Base-by-base conservation (phyloP, 2,888 invertebrate genomes). In the Troides oblongomaculatus region DNA sequence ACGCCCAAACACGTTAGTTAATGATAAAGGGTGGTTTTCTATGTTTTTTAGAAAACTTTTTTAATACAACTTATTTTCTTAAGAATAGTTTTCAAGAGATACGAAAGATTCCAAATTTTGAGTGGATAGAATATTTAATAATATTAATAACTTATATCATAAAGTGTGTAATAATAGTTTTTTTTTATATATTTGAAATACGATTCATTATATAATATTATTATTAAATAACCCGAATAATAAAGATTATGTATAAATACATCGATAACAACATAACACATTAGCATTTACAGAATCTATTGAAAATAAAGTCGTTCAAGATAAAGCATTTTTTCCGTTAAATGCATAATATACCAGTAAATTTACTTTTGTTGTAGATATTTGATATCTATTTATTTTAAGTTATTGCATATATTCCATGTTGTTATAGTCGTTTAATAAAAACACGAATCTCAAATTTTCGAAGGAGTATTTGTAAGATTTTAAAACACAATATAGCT, bases 241-340 rank as follows among this genome's bases (percentile, higher is more conserved):
- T 67, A 78, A 78, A 77, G 75, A 80, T 82, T 79, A 79, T 79
- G 76, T 77, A 72, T 75, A 76, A 74, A 74, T 78, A 74, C 77
- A 73, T 73, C 72, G 76, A 78, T 79, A 79, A 75, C 68, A 65
- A 73, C 73, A 64, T 75, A 84, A 83, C 77, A 76, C 72, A 83
- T 84, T 81, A 39, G 72, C 58, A 74, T 76, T 75, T 78, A 77
- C 77, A 75, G 73, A 76, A 78, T 77, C 73, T 73, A 78, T 75
- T 80, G 77, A 73, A 68, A 68, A 69, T n/a, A 4, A 14, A 39
- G n/a, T 10, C 23, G 36, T 58, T 23, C 21, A 23, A n/a, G 58
- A 25, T 7, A 25, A 58, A 58, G 14, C 23, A 14, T 58, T 58
- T 25, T 25, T 58, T 58, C 57, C 2, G 5, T 57, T 39, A 39